phyloP scores from a whole-genome alignment of 2,113 vertebrate genomes.

The Ovis aries region DNA sequence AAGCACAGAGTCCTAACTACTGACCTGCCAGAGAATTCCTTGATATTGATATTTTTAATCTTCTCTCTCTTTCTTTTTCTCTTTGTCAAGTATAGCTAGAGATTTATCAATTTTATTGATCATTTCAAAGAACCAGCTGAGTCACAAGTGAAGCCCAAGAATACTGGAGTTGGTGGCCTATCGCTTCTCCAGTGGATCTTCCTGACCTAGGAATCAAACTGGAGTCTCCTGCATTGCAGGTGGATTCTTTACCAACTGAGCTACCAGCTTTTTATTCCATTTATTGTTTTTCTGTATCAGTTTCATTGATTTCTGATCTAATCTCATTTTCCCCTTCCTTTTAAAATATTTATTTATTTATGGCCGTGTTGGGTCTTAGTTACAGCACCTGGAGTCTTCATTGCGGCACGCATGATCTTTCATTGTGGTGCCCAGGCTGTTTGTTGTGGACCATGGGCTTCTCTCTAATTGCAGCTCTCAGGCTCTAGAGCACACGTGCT shows the following conservation, averaged over 20 bases:
- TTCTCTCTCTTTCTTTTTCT: background rate
- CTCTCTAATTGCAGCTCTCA: background rate
- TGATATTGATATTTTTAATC: background rate
- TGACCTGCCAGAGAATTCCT: background rate
- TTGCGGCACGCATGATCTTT: accelerated
- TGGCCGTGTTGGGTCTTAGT: background rate
- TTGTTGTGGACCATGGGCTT: background rate
- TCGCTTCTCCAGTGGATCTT: background rate
- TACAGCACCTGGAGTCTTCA: background rate
- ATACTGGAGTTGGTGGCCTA: background rate
- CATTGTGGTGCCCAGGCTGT: background rate
- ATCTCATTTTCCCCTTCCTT: background rate
- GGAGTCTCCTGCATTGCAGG: background rate
- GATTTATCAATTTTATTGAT: background rate
- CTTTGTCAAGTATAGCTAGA: background rate
- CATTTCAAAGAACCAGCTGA: background rate
- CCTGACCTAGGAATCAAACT: background rate
- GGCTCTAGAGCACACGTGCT: background rate
- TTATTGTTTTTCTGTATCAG: background rate
- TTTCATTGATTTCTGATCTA: background rate
- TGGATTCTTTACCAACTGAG: background rate
- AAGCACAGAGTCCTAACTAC: background rate
- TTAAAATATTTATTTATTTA: background rate
- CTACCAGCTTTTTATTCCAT: background rate
- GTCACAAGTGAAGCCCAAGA: background rate